phyloP scores from a whole-genome alignment of 2,888 invertebrate species.

The Proisotoma minuta region DNA sequence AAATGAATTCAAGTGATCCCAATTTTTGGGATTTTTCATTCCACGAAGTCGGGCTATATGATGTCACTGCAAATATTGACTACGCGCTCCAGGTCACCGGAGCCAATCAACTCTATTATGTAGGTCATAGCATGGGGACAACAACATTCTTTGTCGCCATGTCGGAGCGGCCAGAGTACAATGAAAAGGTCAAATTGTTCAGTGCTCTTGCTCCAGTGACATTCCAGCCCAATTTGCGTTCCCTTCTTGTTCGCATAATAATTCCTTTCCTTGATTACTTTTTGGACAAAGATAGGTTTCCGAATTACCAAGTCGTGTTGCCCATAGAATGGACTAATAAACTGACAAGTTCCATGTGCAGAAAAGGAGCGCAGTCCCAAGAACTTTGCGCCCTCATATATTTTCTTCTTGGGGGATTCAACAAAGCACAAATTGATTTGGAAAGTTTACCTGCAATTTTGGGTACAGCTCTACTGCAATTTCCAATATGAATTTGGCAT shows the following conservation, averaged over 20 bases:
- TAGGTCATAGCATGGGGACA: slow-evolving; percentile 55
- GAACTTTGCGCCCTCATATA: background rate
- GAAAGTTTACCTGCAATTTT: slow-evolving; percentile 55
- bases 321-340: background rate
- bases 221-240: slow-evolving; percentile 55
- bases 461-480: too few relatives aligned
- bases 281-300: background rate
- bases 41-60: slow-evolving; percentile 57
- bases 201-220: slow-evolving; percentile 39
- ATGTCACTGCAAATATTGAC: slow-evolving; percentile 79
- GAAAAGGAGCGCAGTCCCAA: background rate
- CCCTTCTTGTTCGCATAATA: background rate
- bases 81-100: slow-evolving; percentile 61
- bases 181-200: slow-evolving; percentile 42
- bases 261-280: background rate
- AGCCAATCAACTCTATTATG: slow-evolving; percentile 58
- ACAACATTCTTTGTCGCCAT: slow-evolving; percentile 42
- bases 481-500: too few relatives aligned
- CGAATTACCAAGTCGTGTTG: background rate
- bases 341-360: background rate
- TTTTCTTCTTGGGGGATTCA: background rate
- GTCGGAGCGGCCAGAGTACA: slow-evolving; percentile 47
- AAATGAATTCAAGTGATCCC: slow-evolving; percentile 15
- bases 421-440: background rate
- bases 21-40: slow-evolving; percentile 48